Base-by-base conservation (phyloP, 2,888 invertebrate species). In the Luffia ferchaultella region DNA sequence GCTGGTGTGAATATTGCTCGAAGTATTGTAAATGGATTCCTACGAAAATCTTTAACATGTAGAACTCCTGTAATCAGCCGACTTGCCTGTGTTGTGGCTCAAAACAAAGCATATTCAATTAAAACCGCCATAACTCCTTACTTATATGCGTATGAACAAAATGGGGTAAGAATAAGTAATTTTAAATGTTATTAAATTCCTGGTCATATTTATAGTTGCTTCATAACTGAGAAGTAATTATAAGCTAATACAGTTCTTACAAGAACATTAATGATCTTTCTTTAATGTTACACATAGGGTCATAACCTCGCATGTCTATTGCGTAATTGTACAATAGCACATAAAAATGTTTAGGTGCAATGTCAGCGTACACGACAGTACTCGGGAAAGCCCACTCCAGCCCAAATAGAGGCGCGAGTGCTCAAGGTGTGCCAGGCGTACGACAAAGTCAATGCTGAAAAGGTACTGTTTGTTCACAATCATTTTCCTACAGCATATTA, bases 381-480 rank as follows among this genome's bases (percentile, higher is more conserved):
- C 64, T 65, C 70, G 66, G 60, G 73, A 54, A 88, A 88, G 70
- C 85, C 82, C 58, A 83, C 88, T 44, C 71, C 85, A 65, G 84
- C 88, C 66, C 87, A 91, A 68, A 90, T 96, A 62, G 85, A 89
- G 73, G 88, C 91, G 54, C 89, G 96, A 67, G 95, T 97, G 54
- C 76, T 96, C 68, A 91, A 93, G 88, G 95, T 96, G 67, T 90
- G 95, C 79, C 86, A 88, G 62, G 89, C 92, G 57, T 96, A 93
- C 85, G 96, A 97, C 87, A 96, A 96, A 89, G 89, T 96, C 65
- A 88, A 90, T 62, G 88, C 89, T 59, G 89, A 90, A 62, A 93
- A 96, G 95, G 96, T 96, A 90, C 69, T 62, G 65, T 61, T n/a
- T n/a, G n/a, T n/a, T n/a, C n/a, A n/a, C n/a, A n/a, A n/a, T n/a